Conservation (phyloP, 30 jellyfish, hydroid and myxozoan genomes). For the Hydractinia echinata region DNA sequence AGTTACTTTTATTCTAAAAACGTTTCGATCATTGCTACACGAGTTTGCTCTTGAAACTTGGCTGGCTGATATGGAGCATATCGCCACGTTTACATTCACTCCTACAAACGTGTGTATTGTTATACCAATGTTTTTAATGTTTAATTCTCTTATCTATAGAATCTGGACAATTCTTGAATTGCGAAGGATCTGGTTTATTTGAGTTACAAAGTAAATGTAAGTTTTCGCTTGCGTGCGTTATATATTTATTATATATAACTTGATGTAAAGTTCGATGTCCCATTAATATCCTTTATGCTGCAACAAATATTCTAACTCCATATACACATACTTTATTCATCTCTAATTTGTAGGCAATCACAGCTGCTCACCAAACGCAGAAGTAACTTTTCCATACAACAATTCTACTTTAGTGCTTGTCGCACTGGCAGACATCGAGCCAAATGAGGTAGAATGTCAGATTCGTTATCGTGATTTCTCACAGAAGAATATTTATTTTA, state of each 20-base stretch:
- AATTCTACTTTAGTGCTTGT: constrained; percentile 76
- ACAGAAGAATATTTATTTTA: no score
- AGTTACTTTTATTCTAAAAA: no score
- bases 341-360: constrained; percentile 56
- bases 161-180: constrained; percentile 76
- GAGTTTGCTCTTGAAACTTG: no score
- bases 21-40: no score
- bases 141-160: constrained; percentile 28
- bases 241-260: background rate
- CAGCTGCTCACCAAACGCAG: constrained; percentile 93
- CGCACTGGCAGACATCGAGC: constrained; percentile 61
- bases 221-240: background rate
- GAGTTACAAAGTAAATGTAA: constrained; percentile 64
- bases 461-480: no score
- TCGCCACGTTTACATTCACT: no score
- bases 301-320: background rate
- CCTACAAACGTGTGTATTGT: no score
- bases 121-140: no score
- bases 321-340: background rate
- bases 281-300: background rate
- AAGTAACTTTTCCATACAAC: constrained; percentile 83
- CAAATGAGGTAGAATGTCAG: constrained; percentile 47
- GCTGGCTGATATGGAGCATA: no score
- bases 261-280: no score
- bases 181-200: constrained; percentile 88